These are phyloP conservation scores for Gonioctena quinquepunctata DNA, from an alignment of 1,140 invertebrate genomes.

Conservation along the genomic window DNA sequence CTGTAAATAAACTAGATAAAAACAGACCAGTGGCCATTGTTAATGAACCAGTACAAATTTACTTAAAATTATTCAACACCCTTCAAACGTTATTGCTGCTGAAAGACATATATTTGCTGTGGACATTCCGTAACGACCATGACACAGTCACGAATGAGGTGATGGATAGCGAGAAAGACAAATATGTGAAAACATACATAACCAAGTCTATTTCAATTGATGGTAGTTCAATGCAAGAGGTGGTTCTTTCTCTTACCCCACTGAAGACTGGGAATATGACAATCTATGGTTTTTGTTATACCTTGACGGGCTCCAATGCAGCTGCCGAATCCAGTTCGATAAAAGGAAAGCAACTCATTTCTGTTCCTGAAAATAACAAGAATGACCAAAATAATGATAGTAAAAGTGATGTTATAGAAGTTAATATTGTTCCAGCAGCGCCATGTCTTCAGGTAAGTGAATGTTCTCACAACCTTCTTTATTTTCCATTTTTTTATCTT, in stretches of 20 bases:
- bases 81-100: constrained; percentile 76
- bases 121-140: constrained; percentile 67
- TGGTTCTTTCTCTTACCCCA: constrained; percentile 57
- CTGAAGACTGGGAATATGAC: constrained; percentile 55
- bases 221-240: constrained; percentile 51
- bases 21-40: constrained; percentile 71
- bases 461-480: background rate
- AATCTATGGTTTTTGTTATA: constrained; percentile 55
- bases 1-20: constrained; percentile 67
- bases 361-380: constrained; percentile 58
- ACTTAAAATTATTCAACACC: constrained; percentile 77
- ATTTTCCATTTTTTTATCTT: too few relatives aligned
- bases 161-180: constrained; percentile 47
- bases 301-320: constrained; percentile 53
- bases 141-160: constrained; percentile 52
- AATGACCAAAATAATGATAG: constrained; percentile 32
- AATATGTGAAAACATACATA: constrained; percentile 55
- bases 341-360: constrained; percentile 67
- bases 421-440: constrained; percentile 69
- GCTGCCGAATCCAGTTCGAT: constrained; percentile 55
- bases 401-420: constrained; percentile 58
- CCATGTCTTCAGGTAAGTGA: constrained; percentile 71
- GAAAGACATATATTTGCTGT: constrained; percentile 77
- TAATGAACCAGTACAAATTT: constrained; percentile 80
- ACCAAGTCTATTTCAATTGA: constrained; percentile 53